Base-by-base conservation (phyloP, 2,113 vertebrate species). In the Brachionichthys hirsutus region DNA sequence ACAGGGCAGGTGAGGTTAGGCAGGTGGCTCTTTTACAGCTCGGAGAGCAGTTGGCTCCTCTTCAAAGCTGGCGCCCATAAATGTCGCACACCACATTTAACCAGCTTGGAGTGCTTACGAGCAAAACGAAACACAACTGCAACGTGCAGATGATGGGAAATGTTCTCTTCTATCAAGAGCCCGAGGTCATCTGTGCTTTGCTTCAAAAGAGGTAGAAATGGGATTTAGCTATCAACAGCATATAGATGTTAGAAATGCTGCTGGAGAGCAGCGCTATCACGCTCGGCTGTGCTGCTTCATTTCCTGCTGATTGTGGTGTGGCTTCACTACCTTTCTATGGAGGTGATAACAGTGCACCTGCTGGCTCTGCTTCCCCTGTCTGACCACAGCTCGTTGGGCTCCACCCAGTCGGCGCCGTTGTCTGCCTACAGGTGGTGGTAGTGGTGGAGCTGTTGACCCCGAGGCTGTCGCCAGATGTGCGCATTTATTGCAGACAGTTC, bases 291-390 rank as follows among this genome's bases (percentile, higher is more conserved):
- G 48, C 55, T 62, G 66, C 57, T 82, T 85, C 63, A 75, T 88
- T 85, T 85, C 85, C 84, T 71, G 80, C 69, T 71, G 86, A 85
- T 89, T 88, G 80, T 81, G 65, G 66, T 74, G 77, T 48, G 74
- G 72, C 73, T 66, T 81, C 80, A 82, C 81, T 79, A 80, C 78
- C 80, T 85, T 73, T 86, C 79, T 66, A 78, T 83, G 68, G 75
- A 59, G 70, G 73, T 84, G 86, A 88, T 87, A 90, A 87, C 86
- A 76, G 81, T 58, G 72, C 87, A 90, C 87, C 89, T 91, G 89
- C 85, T 75, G 69, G 35, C 77, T 63, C 67, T 15, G 49, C 77
- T 86, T 88, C 87, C 85, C 84, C 83, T 50, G 71, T 85, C 80
- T 75, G 81, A 76, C 75, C 80, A 70, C 71, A 69, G 62, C 58